Evolutionary conservation across 2,113 vertebrate species (phyloP).

Genomic region (Coptodon rendalli): DNA sequence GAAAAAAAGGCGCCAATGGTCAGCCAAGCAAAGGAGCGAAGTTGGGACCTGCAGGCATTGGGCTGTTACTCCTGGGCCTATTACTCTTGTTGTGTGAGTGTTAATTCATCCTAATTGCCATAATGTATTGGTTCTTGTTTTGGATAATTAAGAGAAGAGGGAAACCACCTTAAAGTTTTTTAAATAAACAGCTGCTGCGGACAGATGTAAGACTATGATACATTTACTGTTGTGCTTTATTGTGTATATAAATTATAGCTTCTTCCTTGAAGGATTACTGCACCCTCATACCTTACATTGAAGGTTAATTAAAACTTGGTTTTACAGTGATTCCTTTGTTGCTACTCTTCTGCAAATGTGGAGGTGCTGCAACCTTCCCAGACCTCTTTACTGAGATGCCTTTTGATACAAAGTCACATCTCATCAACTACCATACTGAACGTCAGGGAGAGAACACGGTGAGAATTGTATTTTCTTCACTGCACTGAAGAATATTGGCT

Average conservation of each 20-base stretch:
- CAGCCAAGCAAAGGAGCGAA: not conserved
- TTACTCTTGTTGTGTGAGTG: constrained; percentile 80
- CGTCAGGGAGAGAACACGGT: constrained; percentile 83
- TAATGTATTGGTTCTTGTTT: not conserved
- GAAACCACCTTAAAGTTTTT: not conserved
- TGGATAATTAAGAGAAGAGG: not conserved
- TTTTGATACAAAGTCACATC: constrained; percentile 76
- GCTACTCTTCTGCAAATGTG: constrained; percentile 72
- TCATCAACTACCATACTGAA: constrained; percentile 83
- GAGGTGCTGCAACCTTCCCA: constrained; percentile 27
- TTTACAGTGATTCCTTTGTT: constrained; percentile 79
- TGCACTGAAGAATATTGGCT: not conserved
- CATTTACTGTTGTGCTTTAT: not conserved
- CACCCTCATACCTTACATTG: not conserved
- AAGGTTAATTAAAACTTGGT: not conserved
- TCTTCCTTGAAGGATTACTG: not conserved
- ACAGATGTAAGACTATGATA: not conserved
- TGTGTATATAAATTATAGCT: not conserved
- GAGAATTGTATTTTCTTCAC: constrained; percentile 20
- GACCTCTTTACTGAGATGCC: constrained; percentile 66
- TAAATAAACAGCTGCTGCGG: not conserved
- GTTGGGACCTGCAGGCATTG: constrained; percentile 75
- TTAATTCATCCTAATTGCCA: not conserved
- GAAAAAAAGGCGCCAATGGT: fast-evolving
- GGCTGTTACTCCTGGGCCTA: constrained; percentile 78